Percentiles rank a stretch among this genome's conserved stretches.
phyloP scores from a whole-genome alignment of 92 coral and sea anemone species.

The Epizoanthus scotinus region DNA sequence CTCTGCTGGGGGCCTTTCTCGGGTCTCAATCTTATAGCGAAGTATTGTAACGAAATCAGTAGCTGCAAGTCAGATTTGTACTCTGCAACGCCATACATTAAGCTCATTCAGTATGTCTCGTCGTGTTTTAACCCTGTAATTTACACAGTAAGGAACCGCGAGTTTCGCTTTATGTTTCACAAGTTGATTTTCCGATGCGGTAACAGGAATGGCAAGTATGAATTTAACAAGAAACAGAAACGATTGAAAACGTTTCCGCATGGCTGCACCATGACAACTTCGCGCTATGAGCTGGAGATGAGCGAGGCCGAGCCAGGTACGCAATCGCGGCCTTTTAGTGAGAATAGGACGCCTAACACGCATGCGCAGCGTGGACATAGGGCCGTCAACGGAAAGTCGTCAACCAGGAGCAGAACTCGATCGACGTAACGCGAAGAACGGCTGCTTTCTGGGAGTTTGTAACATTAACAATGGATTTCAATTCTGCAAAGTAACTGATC shows the following conservation, averaged over 20 bases:
- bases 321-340: not conserved
- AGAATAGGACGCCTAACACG: not conserved
- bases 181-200: constrained; percentile 72
- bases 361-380: not conserved
- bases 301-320: constrained; percentile 15
- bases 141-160: constrained; percentile 82
- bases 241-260: constrained; percentile 12
- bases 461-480: not conserved
- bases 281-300: constrained; percentile 34
- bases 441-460: not conserved
- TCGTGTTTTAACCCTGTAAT: constrained; percentile 79
- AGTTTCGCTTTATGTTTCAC: constrained; percentile 81
- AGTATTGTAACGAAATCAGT: constrained; percentile 35
- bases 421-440: not conserved
- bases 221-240: constrained; percentile 35
- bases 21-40: constrained; percentile 58
- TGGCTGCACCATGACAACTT: constrained; percentile 28
- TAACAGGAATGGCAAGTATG: constrained; percentile 72
- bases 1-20: constrained; percentile 93
- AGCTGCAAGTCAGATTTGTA: not conserved
- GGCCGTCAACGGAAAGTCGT: constrained; percentile 6
- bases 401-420: not conserved
- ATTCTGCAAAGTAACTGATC: too few species aligned
- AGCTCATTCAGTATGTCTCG: constrained; percentile 77
- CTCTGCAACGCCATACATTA: constrained; percentile 43